phyloP scores from a whole-genome alignment of 2,797 vertebrate genomes.

The Hafferia zeledoni region DNA sequence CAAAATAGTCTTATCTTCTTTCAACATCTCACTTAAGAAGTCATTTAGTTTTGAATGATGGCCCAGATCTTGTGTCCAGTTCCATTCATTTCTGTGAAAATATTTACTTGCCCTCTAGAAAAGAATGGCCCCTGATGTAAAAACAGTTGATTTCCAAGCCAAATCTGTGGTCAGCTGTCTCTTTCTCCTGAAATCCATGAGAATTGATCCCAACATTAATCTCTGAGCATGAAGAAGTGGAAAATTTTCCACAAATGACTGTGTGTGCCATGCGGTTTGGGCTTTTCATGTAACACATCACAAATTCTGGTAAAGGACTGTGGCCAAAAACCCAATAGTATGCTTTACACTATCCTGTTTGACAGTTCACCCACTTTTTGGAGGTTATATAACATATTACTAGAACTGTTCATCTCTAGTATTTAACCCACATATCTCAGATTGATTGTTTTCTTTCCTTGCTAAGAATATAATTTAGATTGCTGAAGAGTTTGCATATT shows the following conservation, averaged over 20 bases:
- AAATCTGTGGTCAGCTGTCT: conserved; percentile 19
- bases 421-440: background rate
- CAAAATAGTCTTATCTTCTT: background rate
- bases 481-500: background rate
- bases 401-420: background rate
- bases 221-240: background rate
- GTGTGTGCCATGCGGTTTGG: background rate
- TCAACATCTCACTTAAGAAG: background rate
- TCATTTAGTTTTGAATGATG: background rate
- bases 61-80: background rate
- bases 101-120: conserved; percentile 38
- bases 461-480: background rate
- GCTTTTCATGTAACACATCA: conserved; percentile 23
- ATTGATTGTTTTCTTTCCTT: conserved; percentile 12
- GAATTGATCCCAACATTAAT: background rate
- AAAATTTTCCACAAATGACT: conserved; percentile 36
- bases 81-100: conserved; percentile 36
- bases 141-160: conserved; percentile 9
- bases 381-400: background rate
- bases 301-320: conserved; percentile 1
- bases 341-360: background rate
- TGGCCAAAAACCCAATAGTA: background rate
- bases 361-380: background rate
- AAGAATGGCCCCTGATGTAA: background rate
- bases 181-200: conserved; percentile 24